A percentile compares a stretch with the other conserved stretches of the same genome.
These are phyloP conservation scores for Cyphomyrus discorhynchus DNA, from an alignment of 2,113 vertebrate species.

Conservation along the genomic window DNA sequence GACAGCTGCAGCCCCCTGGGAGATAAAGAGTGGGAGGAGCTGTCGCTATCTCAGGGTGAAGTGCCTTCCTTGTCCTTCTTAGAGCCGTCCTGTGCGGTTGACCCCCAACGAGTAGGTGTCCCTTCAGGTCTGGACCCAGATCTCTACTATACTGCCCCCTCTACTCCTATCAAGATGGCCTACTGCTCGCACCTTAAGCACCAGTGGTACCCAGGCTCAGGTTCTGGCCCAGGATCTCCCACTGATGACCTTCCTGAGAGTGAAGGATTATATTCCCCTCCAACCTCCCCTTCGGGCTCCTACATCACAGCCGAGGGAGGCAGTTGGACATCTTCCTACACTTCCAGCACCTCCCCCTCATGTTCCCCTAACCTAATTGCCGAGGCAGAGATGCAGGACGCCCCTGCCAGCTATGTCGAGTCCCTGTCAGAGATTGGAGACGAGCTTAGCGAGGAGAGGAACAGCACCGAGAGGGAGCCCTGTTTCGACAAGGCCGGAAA, in stretches of 20 bases:
- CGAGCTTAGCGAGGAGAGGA: slow-evolving; percentile 55
- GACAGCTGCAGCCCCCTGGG: slow-evolving; percentile 34
- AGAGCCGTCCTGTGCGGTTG: slow-evolving; percentile 59
- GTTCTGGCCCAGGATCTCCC: slow-evolving; percentile 51
- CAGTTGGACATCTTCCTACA: slow-evolving; percentile 82
- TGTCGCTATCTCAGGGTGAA: slow-evolving; percentile 66
- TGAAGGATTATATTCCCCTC: slow-evolving; percentile 70
- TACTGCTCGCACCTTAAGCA: slow-evolving; percentile 56
- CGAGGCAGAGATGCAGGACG: slow-evolving; percentile 62
- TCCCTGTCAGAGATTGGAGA: slow-evolving; percentile 64
- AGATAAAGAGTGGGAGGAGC: slow-evolving; percentile 38
- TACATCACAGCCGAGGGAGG: slow-evolving; percentile 89
- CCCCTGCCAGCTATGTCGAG: slow-evolving; percentile 56
- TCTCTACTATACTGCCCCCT: slow-evolving; percentile 83
- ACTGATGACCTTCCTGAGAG: slow-evolving; percentile 48
- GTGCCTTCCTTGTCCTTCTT: slow-evolving; percentile 77
- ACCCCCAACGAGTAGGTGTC: slow-evolving; percentile 57
- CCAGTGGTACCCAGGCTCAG: slow-evolving; percentile 52
- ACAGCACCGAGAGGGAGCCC: slow-evolving; percentile 44
- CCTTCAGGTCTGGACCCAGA: slow-evolving; percentile 66
- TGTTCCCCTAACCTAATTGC: slow-evolving; percentile 77
- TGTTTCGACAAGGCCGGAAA: slow-evolving; percentile 40
- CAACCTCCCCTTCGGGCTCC: slow-evolving; percentile 85
- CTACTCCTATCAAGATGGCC: slow-evolving; percentile 73
- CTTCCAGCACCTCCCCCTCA: slow-evolving; percentile 70